Base-by-base conservation (phyloP, 2,113 vertebrate genomes). In the Callocephalon fimbriatum region DNA sequence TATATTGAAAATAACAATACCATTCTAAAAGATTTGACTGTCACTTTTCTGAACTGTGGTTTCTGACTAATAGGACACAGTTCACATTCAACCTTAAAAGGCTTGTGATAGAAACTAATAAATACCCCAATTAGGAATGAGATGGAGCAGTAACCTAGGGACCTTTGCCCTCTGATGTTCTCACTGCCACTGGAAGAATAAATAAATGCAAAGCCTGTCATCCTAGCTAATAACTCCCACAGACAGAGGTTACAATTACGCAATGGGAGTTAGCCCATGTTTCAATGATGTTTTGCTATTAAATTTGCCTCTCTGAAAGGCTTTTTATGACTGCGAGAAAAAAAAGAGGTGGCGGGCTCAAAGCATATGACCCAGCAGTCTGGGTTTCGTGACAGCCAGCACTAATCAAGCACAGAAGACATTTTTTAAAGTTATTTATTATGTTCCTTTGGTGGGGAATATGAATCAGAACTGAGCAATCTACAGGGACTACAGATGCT, bases 241-340 rank as follows among this genome's bases (percentile, higher is more conserved):
- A 86, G 68, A 90, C 29, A 90, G 59, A 91, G 92, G 92, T 92
- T 83, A 91, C 73, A 56, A 61, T 78, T 90, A 96, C 77, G 16
- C 83, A 95, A 84, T 32, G 10, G 35, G 94, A 96, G 67, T 76
- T 86, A 82, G 88, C 51, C 88, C 91, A 32, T 86, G 70, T 93
- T 88, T 96, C 95, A 91, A 13, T 88, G 68, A 92, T 20, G 56
- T 81, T 79, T 92, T 82, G 62, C 86, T 91, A 92, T 95, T 93
- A 91, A 95, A 95, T 97, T 74, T 94, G 54, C 27, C 81, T 86
- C 75, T 76, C 71, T 88, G 77, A 90, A 80, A 91, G 90, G 65
- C 51, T 93, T 96, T 92, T 96, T 50, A 56, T 94, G 95, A 84
- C 61, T 77, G 40, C 1, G 2, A 92, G 53, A 61, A 87, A 70